Evolutionary conservation across 2,113 vertebrate genomes (phyloP), one percentile per base, ranked within the genome.

Genomic region (Spermophilus dauricus): DNA sequence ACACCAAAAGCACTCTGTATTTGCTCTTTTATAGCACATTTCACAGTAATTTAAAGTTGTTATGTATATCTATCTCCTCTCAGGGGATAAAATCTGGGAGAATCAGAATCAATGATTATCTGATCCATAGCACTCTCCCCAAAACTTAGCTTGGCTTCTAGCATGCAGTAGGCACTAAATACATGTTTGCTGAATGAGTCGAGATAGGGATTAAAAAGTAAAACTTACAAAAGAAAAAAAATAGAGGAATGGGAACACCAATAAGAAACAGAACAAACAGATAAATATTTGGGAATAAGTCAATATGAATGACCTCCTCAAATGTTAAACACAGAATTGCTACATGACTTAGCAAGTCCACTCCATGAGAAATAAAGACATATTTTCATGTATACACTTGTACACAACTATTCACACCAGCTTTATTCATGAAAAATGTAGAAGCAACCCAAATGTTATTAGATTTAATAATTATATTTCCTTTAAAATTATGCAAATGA

Each of bases 241-340:
- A 42, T 48, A 86, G n/a, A 17, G 32, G 76, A 88, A 86, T 30
- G 10, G 45, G 77, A 94, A 94, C 8, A 65, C 0, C 24, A 65
- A 63, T 82, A 96, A 90, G 72, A 28, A 91, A 84, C 56, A 94
- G 20, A 82, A 67, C 37, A 78, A 86, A 18, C 51, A 61, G 56
- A 90, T 86, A 94, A 16, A 9, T 89, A 48, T 78, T 67, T 45
- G 24, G 28, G 34, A 5, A 89, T 76, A 96, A 94, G 70, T 1
- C 6, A 13, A 86, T 83, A 89, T 4, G 24, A 88, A 95, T 51
- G 32, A 86, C n/a, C 87, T 91, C 28, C 14, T 93, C 86, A 72
- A 88, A 58, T 32, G 32, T 56, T 87, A 48, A 85, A 92, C 10
- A 93, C 4, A 67, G 34, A 85, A 58, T 73, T 91, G 20, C 20